These are phyloP conservation scores for Diplosoma virens DNA, from an alignment of 23 tunicate species.

Conservation along the genomic window DNA sequence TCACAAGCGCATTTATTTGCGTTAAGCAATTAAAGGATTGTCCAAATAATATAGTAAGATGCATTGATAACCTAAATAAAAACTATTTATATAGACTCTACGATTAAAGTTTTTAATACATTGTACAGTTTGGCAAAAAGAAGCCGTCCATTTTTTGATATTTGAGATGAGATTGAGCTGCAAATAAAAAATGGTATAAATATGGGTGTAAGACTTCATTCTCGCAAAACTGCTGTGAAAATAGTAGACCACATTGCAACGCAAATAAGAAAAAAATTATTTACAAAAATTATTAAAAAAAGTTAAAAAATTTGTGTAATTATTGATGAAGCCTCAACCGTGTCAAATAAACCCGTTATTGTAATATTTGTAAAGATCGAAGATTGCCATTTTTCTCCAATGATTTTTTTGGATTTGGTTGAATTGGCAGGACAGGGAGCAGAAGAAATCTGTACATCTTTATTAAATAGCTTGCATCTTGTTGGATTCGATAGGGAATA, in stretches of 20 bases:
- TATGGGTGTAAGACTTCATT: conserved; percentile 53
- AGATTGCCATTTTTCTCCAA: conserved; percentile 50
- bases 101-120: conserved; percentile 53
- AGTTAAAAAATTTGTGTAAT: conserved; percentile 50
- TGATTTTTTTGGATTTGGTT: conserved; percentile 51
- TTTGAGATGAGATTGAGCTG: conserved; percentile 53
- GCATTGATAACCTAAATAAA: conserved; percentile 22
- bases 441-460: conserved; percentile 40
- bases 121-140: conserved; percentile 58
- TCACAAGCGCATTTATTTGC: too few relatives aligned
- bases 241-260: conserved; percentile 54
- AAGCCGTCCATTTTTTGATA: conserved; percentile 42
- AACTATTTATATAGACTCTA: conserved; percentile 40
- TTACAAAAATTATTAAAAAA: conserved; percentile 51
- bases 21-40: too few relatives aligned
- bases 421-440: conserved; percentile 52
- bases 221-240: conserved; percentile 57
- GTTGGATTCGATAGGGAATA: conserved; percentile 51
- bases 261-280: conserved; percentile 39
- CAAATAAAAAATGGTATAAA: conserved; percentile 63
- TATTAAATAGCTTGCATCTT: conserved; percentile 46
- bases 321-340: conserved; percentile 57
- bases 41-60: conserved; percentile 15
- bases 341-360: conserved; percentile 45
- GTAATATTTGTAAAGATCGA: conserved; percentile 43